A percentile compares a stretch with the other conserved stretches of the same genome.
These are phyloP conservation scores for Oryzias sinensis DNA, from an alignment of 2,797 vertebrate species.

Conservation along the genomic window DNA sequence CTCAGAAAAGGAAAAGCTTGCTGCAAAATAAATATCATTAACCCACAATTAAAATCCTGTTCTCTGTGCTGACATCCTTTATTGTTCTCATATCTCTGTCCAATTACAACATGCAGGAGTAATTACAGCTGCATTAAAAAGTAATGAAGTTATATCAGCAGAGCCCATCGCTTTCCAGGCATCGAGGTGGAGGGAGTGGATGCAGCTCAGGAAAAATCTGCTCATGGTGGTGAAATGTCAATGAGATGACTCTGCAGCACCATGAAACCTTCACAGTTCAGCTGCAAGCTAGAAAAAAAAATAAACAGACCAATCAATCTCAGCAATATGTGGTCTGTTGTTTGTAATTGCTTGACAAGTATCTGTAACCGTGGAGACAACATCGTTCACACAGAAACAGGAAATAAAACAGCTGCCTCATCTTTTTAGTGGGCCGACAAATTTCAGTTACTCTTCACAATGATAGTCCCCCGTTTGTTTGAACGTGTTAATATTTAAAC, in stretches of 20 bases:
- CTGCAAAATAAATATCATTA: constrained; percentile 76
- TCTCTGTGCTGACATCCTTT: constrained; percentile 71
- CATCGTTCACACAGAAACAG: constrained; percentile 29
- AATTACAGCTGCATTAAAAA: constrained; percentile 82
- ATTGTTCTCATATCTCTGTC: constrained; percentile 74
- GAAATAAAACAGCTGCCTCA: constrained; percentile 37
- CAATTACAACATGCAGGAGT: constrained; percentile 76
- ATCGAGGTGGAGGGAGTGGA: constrained; percentile 16
- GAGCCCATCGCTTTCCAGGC: constrained; percentile 58
- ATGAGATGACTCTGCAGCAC: constrained; percentile 41
- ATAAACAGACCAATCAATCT: constrained; percentile 45
- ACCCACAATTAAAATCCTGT: constrained; percentile 75
- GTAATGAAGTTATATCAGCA: constrained; percentile 81
- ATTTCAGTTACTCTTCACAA: no score
- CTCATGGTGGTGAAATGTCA: constrained; percentile 61
- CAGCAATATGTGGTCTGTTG: constrained; percentile 42
- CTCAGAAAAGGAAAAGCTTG: constrained; percentile 48
- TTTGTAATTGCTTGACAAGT: constrained; percentile 59
- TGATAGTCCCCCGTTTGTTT: background rate
- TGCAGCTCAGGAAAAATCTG: constrained; percentile 9
- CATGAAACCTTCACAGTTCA: constrained; percentile 32
- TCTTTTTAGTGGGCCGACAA: constrained; percentile 37
- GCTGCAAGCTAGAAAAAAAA: background rate
- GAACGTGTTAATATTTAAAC: constrained; percentile 4
- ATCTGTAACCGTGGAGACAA: constrained; percentile 64